A percentile compares a stretch with the other conserved stretches of the same genome.
These are phyloP conservation scores for Parnassius smintheus DNA, from an alignment of 2,888 invertebrate genomes.

Conservation along the genomic window DNA sequence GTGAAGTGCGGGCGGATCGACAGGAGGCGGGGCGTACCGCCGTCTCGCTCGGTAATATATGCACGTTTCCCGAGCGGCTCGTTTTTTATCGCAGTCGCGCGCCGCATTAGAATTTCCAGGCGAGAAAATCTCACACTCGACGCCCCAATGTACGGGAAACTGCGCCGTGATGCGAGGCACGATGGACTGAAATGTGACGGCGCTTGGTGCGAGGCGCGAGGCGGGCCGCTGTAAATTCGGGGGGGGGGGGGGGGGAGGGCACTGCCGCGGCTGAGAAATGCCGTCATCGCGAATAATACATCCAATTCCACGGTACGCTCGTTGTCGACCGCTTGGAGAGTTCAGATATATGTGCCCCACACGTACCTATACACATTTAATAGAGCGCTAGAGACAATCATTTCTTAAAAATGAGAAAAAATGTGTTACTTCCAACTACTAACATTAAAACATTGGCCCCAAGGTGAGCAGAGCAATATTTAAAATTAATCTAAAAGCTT, in stretches of 20 bases:
- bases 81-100: conserved; percentile 81
- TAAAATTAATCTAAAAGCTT: too few relatives aligned
- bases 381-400: not conserved
- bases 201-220: conserved; percentile 1
- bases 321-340: not conserved
- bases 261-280: not conserved
- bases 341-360: not conserved
- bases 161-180: conserved; percentile 5
- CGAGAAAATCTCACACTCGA: conserved; percentile 78
- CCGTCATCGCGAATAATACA: conserved; percentile 12
- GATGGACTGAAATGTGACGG: conserved; percentile 19
- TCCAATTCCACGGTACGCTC: conserved; percentile 1
- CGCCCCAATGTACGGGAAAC: conserved; percentile 27
- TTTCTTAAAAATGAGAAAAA: too few relatives aligned
- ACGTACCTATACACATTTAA: not conserved
- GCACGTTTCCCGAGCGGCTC: conserved; percentile 75
- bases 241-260: not conserved
- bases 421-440: too few relatives aligned
- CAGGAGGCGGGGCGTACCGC: conserved; percentile 52
- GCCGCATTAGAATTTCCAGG: conserved; percentile 79
- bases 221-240: conserved; percentile 5
- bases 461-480: too few relatives aligned
- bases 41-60: conserved; percentile 71
- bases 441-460: too few relatives aligned
- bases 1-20: conserved; percentile 40